phyloP scores from a whole-genome alignment of 1,140 invertebrate genomes.

The Achatina immaculata region DNA sequence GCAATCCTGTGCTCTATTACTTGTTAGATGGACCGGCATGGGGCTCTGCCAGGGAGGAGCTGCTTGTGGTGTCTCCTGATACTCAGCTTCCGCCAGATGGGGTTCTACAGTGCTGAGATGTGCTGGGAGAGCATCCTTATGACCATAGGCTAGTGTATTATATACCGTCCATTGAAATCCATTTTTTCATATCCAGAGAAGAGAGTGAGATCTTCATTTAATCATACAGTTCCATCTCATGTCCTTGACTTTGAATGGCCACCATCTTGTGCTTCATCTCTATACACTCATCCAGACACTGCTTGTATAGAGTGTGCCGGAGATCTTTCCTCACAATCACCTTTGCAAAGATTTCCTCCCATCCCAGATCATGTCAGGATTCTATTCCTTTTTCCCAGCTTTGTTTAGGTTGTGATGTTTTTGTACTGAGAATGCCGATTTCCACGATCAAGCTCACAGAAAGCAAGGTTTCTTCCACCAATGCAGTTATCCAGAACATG shows the following conservation, averaged over 20 bases:
- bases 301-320: too few species aligned
- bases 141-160: neutral
- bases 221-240: neutral
- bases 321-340: too few species aligned
- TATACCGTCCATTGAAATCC: neutral
- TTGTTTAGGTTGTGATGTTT: too few species aligned
- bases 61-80: conserved; percentile 39
- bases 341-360: too few species aligned
- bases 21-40: conserved; percentile 36
- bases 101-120: too few species aligned
- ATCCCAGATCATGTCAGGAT: too few species aligned
- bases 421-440: too few species aligned
- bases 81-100: conserved; percentile 32
- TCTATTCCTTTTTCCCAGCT: too few species aligned
- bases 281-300: neutral
- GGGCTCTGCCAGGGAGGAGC: conserved; percentile 43
- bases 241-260: neutral
- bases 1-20: conserved; percentile 40
- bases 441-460: too few species aligned
- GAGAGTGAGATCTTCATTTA: neutral
- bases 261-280: neutral
- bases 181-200: neutral
- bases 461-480: too few species aligned
- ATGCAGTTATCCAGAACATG: too few species aligned
- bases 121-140: too few species aligned